Percentiles rank a stretch among this genome's conserved stretches.
phyloP scores from a whole-genome alignment of 1,140 invertebrate genomes.

The Plutomurus gul region DNA sequence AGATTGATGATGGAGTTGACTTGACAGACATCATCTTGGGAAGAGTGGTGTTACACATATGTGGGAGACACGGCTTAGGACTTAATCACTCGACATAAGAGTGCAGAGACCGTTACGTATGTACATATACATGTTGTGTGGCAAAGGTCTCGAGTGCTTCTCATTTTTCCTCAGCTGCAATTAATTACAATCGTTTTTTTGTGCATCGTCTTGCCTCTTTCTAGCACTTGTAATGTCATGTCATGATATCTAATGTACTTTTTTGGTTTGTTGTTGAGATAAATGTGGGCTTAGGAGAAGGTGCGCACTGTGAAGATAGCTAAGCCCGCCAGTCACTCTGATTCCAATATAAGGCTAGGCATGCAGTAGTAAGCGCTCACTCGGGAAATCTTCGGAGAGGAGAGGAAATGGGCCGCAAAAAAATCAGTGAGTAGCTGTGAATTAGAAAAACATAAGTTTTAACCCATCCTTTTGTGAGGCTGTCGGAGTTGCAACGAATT shows the following conservation, averaged over 20 bases:
- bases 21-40: not conserved
- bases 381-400: not conserved
- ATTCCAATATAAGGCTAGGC: not conserved
- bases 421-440: not conserved
- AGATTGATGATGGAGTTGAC: slow-evolving; percentile 5
- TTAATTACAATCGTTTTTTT: slow-evolving; percentile 28
- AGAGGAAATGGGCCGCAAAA: not conserved
- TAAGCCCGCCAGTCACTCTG: too few relatives aligned
- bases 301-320: not conserved
- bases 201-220: not conserved
- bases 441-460: not conserved
- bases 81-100: not conserved
- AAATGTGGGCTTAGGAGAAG: not conserved
- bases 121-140: slow-evolving; percentile 22
- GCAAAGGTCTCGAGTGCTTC: slow-evolving; percentile 18
- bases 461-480: too few relatives aligned
- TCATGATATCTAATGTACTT: slow-evolving; percentile 28
- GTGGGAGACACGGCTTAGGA: slow-evolving; percentile 2
- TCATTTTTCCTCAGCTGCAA: slow-evolving; percentile 29
- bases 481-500: not conserved
- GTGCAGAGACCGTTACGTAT: not conserved
- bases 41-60: not conserved
- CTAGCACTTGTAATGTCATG: not conserved
- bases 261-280: not conserved
- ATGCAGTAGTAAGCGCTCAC: not conserved